phyloP scores from a whole-genome alignment of 2,888 invertebrate genomes.

The Petrophora chlorosata region DNA sequence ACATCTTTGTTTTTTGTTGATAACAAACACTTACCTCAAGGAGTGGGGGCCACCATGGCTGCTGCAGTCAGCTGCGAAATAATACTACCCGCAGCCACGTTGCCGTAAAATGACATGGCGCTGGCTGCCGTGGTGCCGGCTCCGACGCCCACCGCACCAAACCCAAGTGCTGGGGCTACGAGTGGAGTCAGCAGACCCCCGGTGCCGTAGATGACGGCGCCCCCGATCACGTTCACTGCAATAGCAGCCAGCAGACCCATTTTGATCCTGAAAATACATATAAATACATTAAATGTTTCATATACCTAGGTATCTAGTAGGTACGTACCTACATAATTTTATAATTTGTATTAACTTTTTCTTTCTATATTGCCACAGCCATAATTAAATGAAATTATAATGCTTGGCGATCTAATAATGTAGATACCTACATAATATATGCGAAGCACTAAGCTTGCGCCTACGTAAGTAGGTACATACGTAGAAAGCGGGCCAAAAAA shows the following conservation, averaged over 20 bases:
- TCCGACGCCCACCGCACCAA: conserved; percentile 58
- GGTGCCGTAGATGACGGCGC: conserved; percentile 56
- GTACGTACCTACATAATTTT: too few relatives aligned
- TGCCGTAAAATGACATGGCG: conserved; percentile 67
- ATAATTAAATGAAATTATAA: too few relatives aligned
- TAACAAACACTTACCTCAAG: conserved; percentile 49
- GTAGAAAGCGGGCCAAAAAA: too few relatives aligned
- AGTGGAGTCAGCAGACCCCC: conserved; percentile 57
- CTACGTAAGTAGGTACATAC: too few relatives aligned
- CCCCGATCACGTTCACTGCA: conserved; percentile 55
- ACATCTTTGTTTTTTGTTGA: background rate
- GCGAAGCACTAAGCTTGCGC: too few relatives aligned
- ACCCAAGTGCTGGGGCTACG: conserved; percentile 62
- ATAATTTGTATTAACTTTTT: too few relatives aligned
- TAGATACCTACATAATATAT: too few relatives aligned
- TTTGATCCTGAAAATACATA: conserved; percentile 1
- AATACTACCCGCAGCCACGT: conserved; percentile 64
- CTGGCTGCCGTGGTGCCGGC: conserved; percentile 63
- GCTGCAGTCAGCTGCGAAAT: conserved; percentile 62
- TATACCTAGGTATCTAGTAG: too few relatives aligned
- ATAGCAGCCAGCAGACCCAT: conserved; percentile 62
- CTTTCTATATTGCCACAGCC: too few relatives aligned
- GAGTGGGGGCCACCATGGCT: conserved; percentile 70
- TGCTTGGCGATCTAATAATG: too few relatives aligned
- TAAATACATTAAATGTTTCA: background rate